Percentiles rank a stretch among this genome's conserved stretches.
Evolutionary conservation across 2,113 vertebrate species (phyloP).

Genomic region (Oostethus manadensis): DNA sequence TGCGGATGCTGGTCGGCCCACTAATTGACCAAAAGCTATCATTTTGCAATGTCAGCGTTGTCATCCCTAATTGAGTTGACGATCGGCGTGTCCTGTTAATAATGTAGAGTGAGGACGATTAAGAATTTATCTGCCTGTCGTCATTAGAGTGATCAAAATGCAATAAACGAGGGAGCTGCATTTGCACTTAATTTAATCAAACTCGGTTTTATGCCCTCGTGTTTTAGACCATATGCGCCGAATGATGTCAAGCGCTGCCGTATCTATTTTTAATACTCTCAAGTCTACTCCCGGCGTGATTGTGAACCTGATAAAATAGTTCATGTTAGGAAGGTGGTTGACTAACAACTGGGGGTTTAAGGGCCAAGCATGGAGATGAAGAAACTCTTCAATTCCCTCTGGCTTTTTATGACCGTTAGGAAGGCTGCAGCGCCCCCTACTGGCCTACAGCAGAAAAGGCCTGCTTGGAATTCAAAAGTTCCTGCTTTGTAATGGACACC

Average conservation of each 20-base stretch:
- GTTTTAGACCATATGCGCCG: slow-evolving; percentile 51
- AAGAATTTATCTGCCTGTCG: slow-evolving; percentile 71
- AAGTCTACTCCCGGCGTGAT: background rate
- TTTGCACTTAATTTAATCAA: slow-evolving; percentile 70
- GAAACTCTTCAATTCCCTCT: background rate
- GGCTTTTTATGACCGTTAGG: slow-evolving; percentile 28
- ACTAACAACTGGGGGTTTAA: background rate
- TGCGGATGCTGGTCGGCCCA: slow-evolving; percentile 12
- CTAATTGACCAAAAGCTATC: slow-evolving; percentile 56
- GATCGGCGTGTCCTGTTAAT: slow-evolving; percentile 65
- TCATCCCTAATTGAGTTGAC: slow-evolving; percentile 73
- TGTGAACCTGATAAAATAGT: background rate
- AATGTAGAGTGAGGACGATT: slow-evolving; percentile 63
- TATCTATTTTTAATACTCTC: background rate
- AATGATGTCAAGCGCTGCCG: slow-evolving; percentile 8
- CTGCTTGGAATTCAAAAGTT: slow-evolving; percentile 26
- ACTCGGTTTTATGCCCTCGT: slow-evolving; percentile 50
- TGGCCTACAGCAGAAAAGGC: slow-evolving; percentile 31
- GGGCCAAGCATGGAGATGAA: background rate
- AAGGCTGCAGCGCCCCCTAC: slow-evolving; percentile 69
- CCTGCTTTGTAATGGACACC: slow-evolving; percentile 30
- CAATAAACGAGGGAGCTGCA: slow-evolving; percentile 65
- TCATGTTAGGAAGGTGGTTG: background rate
- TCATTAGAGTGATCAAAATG: slow-evolving; percentile 70
- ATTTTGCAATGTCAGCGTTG: slow-evolving; percentile 66